Percentiles rank a stretch among this genome's conserved stretches.
Evolutionary conservation across 2,888 invertebrate species (phyloP).

Genomic region (Drosophila paranaensis): DNA sequence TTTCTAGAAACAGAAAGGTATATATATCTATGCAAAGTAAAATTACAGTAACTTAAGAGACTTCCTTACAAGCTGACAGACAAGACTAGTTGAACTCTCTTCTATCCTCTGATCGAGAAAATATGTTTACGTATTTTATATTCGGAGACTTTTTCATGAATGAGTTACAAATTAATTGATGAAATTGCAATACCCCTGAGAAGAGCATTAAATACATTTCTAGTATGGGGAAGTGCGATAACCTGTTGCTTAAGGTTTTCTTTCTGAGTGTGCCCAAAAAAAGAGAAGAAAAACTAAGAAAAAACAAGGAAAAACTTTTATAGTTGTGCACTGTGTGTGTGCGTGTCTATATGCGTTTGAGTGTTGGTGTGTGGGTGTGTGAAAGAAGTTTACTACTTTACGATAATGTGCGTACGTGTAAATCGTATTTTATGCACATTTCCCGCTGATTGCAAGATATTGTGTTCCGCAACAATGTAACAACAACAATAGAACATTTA

Average conservation of each 20-base stretch:
- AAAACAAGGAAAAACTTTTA: slow-evolving; percentile 39
- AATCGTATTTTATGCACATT: slow-evolving; percentile 81
- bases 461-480: slow-evolving; percentile 62
- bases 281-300: neutral
- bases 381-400: slow-evolving; percentile 70
- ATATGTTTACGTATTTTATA: neutral
- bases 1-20: too few relatives aligned
- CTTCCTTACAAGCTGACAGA: neutral
- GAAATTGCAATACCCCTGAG: neutral
- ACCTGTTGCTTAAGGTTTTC: slow-evolving; percentile 74
- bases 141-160: too few relatives aligned
- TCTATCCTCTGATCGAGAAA: neutral
- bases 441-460: slow-evolving; percentile 75
- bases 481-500: slow-evolving; percentile 49
- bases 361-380: slow-evolving; percentile 9
- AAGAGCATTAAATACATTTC: slow-evolving; percentile 14
- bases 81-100: neutral
- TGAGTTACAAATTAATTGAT: neutral
- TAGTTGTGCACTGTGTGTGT: slow-evolving; percentile 40
- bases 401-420: slow-evolving; percentile 80
- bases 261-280: slow-evolving; percentile 1
- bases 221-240: slow-evolving; percentile 38
- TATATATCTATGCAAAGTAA: too few relatives aligned
- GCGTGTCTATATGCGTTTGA: slow-evolving; percentile 1
- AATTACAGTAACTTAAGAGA: too few relatives aligned